Base-by-base conservation (phyloP, 2,113 vertebrate species). In the Speoplatyrhinus poulsoni region DNA sequence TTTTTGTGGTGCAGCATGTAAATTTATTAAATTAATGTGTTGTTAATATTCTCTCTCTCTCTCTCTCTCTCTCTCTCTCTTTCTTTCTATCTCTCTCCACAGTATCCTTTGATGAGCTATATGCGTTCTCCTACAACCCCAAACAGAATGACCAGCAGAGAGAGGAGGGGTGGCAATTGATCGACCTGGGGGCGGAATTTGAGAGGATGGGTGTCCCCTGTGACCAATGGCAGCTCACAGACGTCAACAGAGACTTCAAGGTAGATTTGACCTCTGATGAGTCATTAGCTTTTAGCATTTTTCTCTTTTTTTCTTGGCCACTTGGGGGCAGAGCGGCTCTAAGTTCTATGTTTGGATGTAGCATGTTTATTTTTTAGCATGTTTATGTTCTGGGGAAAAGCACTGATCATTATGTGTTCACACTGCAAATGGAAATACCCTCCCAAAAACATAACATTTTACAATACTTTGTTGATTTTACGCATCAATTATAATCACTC, bases 121-220 rank as follows among this genome's bases (percentile, higher is more conserved):
- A 99, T 60, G 98, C 98, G 0, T 99, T 99, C 87, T 97, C 98
- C 62, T 99, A 98, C 84, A 98, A 99, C 87, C 97, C 97, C 62
- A 98, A 99, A 87, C 96, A 97, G 92, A 98, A 96, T 4, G 94
- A 98, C 70, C 92, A 92, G 6, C 94, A 99, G 82, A 91, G 95
- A 56, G 92, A 92, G 36, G 94, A 93, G 67, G 98, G 97, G 1
- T 99, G 98, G 97, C 93, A 98, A 70, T 90, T 97, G 58, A 93
- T 98, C 33, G 94, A 95, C 81, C 90, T 98, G 26, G 86, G 89
- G 32, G 91, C 95, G 0, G 98, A 99, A 77, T 99, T 95, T 77
- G 92, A 93, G 84, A 92, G 98, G 61, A 98, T 99, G 98, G 96
- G 96, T 0, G 94, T 98, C 70, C 95, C 96, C 65, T 96, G 94